Base-by-base conservation (phyloP, 2,888 invertebrate species). In the Gymnocheta viridis region DNA sequence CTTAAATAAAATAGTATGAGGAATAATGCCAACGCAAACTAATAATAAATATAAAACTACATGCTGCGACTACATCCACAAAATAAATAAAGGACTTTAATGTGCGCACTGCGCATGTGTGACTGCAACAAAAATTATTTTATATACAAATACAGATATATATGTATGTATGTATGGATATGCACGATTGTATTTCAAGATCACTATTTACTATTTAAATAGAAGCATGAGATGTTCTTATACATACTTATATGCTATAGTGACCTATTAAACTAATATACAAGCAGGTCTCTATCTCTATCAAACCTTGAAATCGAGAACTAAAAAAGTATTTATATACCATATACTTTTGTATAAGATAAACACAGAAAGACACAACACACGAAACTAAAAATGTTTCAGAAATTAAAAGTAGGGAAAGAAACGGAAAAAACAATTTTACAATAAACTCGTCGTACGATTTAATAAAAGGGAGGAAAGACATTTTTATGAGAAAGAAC, bases 201-300 rank as follows among this genome's bases (percentile, higher is more conserved):
- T 32, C 47, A 38, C 14, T 41, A 19, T 41, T 17, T 19, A 41
- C n/a, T 24, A 24, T 60, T 14, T 60, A 47, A 64, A 76, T 35
- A 70, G 17, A 19, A 56, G 29, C 44, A 58, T 7, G 38, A 7
- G 4, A 22, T 22, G 32, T 44, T 9, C 22, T 19, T n/a, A n/a
- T n/a, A n/a, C n/a, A 10, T 24, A 51, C 38, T 38, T 32, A 78
- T 72, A 32, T 79, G 79, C 79, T 72, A 47, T 27, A 79, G 72
- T 84, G 84, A 84, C 84, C 84, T 84, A 84, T 84, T 84, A 84
- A 84, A 81, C 79, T 74, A 81, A 81, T 78, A 78, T 81, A 78
- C 81, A 78, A 80, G 70, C 81, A 84, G 81, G 84, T 84, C 72
- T 78, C 72, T 54, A 49, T 72, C 76, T 84, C 73, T 84, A n/a